Base-by-base conservation (phyloP, 1,140 invertebrate genomes). In the Trypoxylus dichotomus region DNA sequence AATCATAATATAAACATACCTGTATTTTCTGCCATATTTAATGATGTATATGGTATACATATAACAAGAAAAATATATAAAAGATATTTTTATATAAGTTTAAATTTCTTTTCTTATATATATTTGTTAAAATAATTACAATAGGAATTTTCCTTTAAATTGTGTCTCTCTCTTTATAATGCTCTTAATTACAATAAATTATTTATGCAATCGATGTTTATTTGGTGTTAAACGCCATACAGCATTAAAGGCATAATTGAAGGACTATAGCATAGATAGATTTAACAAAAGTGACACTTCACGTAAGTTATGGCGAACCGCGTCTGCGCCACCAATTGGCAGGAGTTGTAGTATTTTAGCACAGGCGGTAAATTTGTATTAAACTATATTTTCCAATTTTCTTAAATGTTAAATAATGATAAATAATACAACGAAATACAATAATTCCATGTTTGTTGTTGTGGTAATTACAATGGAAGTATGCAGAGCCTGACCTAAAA, bases 1-100 rank as follows among this genome's bases (percentile, higher is more conserved):
- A 54, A 54, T n/a, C 47, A 54, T 24, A 75, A 25, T 15, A 75
- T 75, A 75, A 75, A 54, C 74, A 75, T 75, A 75, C 74, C 74
- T 75, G 74, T 68, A 68, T 68, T 68, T 68, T 68, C 60, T 68
- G 60, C 60, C 60, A 68, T 68, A 68, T 68, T 68, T 68, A 68
- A 68, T 68, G 60, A 68, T 68, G 60, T 68, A 68, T 68, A 27
- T 24, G 6, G 60, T 68, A 68, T 29, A 68, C 60, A 68, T 68
- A 68, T 68, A 68, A 54, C 19, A 54, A 27, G 10, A 68, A 68
- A 27, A 68, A 68, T 68, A 68, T 29, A 29, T 68, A 29, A 29
- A 68, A 68, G 27, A 21, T 68, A 3, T 3, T 68, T 68, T 68
- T 68, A 25, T 68, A 68, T 21, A 68, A 68, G 60, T 68, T 8